A percentile compares a stretch with the other conserved stretches of the same genome.
Conservation (phyloP, 2,888 invertebrate species). For the Xylota sylvarum region DNA sequence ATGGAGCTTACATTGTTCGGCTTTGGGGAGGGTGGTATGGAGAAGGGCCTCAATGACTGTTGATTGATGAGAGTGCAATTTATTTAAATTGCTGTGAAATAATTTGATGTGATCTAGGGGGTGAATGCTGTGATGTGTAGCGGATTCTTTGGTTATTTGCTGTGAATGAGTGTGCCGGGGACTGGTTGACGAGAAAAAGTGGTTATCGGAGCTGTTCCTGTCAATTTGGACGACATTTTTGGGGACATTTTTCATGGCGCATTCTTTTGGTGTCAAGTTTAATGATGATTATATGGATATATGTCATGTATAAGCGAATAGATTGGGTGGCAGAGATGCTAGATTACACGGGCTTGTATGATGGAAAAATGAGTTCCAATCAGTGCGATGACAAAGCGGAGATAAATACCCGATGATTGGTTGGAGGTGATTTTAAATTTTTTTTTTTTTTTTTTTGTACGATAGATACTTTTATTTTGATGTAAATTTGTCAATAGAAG, state of each 20-base stretch:
- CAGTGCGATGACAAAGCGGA: slow-evolving; percentile 12
- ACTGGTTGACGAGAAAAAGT: not conserved
- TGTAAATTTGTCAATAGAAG: no score
- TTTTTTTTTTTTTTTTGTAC: not conserved
- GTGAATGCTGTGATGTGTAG: slow-evolving; percentile 14
- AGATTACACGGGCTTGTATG: slow-evolving; percentile 1
- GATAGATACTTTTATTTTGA: no score
- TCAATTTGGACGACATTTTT: slow-evolving; percentile 40
- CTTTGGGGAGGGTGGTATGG: slow-evolving; percentile 4
- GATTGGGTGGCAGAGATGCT: not conserved
- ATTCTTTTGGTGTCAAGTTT: slow-evolving; percentile 40
- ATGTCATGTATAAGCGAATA: not conserved
- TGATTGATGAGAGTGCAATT: slow-evolving; percentile 75
- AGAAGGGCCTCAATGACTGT: slow-evolving; percentile 57
- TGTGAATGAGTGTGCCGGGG: not conserved
- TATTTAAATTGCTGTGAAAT: slow-evolving; percentile 70
- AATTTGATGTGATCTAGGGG: slow-evolving; percentile 51
- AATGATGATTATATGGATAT: slow-evolving; percentile 19
- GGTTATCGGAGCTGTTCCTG: slow-evolving; percentile 44
- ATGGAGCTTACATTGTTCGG: slow-evolving; percentile 9
- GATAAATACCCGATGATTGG: slow-evolving; percentile 9
- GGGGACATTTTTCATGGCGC: slow-evolving; percentile 29
- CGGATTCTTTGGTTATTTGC: slow-evolving; percentile 22
- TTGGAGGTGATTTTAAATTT: not conserved
- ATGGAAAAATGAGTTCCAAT: slow-evolving; percentile 30